Percentiles rank a stretch among this genome's conserved stretches.
Evolutionary conservation across 2,888 invertebrate species (phyloP).

Genomic region (Cataglyphis cursor): DNA sequence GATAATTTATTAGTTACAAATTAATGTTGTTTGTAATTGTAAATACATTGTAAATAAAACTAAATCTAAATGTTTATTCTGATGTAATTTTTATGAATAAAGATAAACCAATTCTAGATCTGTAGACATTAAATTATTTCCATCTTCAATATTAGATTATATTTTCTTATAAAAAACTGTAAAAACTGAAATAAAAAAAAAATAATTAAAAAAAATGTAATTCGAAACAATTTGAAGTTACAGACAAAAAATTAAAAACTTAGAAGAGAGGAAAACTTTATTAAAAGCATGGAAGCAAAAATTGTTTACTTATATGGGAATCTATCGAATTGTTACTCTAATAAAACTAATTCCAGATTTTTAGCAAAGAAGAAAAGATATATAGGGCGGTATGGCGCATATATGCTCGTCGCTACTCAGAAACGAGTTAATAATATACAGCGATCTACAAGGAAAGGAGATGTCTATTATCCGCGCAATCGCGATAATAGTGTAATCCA

Average conservation of each 20-base stretch:
- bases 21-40: too few species aligned
- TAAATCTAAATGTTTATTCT: too few species aligned
- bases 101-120: too few species aligned
- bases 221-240: background rate
- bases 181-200: background rate
- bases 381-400: background rate
- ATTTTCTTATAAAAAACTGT: background rate
- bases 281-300: background rate
- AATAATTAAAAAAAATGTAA: background rate
- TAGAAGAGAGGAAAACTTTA: background rate
- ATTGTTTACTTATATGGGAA: background rate
- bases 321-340: background rate
- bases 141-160: background rate
- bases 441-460: background rate
- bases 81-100: too few species aligned
- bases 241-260: background rate
- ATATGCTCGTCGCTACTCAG: background rate
- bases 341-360: background rate
- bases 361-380: background rate
- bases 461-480: background rate
- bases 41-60: too few species aligned
- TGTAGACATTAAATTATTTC: background rate
- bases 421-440: constrained; percentile 1
- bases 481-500: constrained; percentile 52
- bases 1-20: background rate